phyloP scores from a whole-genome alignment of 2,113 vertebrate genomes.

The Lanius ludovicianus region DNA sequence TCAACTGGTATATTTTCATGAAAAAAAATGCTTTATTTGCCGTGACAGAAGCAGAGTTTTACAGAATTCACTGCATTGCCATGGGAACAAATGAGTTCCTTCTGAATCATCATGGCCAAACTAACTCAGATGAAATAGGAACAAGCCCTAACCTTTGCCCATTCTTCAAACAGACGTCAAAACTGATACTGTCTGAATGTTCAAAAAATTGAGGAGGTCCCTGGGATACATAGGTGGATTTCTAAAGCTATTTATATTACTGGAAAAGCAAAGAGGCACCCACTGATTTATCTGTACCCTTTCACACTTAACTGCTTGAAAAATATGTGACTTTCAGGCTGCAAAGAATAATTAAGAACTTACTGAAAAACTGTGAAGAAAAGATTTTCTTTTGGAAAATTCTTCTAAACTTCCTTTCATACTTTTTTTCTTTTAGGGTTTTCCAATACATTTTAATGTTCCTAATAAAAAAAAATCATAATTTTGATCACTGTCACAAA shows the following conservation, averaged over 20 bases:
- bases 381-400: background rate
- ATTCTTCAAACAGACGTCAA: conserved; percentile 22
- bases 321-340: background rate
- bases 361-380: background rate
- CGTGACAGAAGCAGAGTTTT: conserved; percentile 13
- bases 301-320: background rate
- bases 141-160: conserved; percentile 56
- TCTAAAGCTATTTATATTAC: conserved; percentile 34
- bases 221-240: background rate
- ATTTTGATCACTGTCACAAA: background rate
- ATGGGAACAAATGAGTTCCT: conserved; percentile 46
- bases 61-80: conserved; percentile 26
- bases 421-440: background rate
- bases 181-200: conserved; percentile 25
- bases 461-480: background rate
- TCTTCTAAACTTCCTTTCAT: background rate
- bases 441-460: background rate
- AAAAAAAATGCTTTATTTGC: conserved; percentile 23
- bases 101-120: conserved; percentile 18
- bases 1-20: background rate
- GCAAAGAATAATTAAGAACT: background rate
- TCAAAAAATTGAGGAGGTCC: conserved; percentile 41
- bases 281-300: conserved; percentile 9
- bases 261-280: background rate
- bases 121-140: conserved; percentile 42